A percentile compares a stretch with the other conserved stretches of the same genome.
These are phyloP conservation scores for Harpalus rufipes DNA, from an alignment of 2,888 invertebrate genomes.

Conservation along the genomic window DNA sequence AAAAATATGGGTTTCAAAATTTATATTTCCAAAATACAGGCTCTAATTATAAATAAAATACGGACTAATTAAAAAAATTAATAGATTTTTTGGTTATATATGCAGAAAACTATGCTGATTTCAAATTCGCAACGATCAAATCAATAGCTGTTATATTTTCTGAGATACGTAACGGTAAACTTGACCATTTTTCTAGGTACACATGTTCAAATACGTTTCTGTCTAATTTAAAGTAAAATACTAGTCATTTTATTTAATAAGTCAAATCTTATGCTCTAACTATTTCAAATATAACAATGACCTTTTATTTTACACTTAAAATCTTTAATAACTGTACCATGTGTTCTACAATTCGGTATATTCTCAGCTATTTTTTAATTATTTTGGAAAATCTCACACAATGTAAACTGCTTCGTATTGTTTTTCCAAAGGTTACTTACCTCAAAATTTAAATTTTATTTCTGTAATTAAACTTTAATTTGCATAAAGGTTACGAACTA, in stretches of 20 bases:
- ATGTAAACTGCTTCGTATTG: slow-evolving; percentile 28
- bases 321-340: slow-evolving; percentile 42
- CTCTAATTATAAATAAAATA: background rate
- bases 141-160: background rate
- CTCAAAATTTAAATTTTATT: slow-evolving; percentile 59
- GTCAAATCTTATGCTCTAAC: background rate
- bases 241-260: too few relatives aligned
- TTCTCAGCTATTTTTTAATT: slow-evolving; percentile 58
- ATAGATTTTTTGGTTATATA: background rate
- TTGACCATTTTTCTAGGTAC: too few relatives aligned
- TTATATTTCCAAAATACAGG: too few relatives aligned
- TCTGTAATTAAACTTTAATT: slow-evolving; percentile 58
- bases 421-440: slow-evolving; percentile 56
- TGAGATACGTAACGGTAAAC: background rate
- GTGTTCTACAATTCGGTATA: slow-evolving; percentile 15
- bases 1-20: too few relatives aligned
- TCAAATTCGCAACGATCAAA: background rate
- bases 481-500: slow-evolving; percentile 41
- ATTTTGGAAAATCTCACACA: slow-evolving; percentile 56
- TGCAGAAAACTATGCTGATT: background rate
- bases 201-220: too few relatives aligned
- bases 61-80: background rate
- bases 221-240: too few relatives aligned
- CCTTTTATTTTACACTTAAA: slow-evolving; percentile 52
- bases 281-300: slow-evolving; percentile 38